These are phyloP conservation scores for Heptranchias perlo DNA, from an alignment of 2,113 vertebrate species.

Conservation along the genomic window DNA sequence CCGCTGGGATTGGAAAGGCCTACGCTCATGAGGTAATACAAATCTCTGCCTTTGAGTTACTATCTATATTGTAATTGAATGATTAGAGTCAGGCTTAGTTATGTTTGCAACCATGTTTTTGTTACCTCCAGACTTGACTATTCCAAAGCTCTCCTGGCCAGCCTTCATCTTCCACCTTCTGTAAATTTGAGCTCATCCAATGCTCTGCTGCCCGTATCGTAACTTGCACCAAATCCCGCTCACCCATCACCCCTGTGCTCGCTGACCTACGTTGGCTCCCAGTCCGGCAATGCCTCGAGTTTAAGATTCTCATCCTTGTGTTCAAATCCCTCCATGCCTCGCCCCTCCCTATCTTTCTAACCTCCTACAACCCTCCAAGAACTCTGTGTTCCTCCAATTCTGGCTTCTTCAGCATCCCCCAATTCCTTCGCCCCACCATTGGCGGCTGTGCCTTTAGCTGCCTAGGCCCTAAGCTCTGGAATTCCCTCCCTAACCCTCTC, in stretches of 20 bases:
- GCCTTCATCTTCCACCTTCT: background rate
- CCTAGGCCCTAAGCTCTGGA: background rate
- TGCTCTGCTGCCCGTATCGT: background rate
- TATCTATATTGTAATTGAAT: background rate
- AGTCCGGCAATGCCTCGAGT: background rate
- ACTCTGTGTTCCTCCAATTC: background rate
- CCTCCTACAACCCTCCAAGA: background rate
- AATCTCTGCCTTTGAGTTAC: background rate
- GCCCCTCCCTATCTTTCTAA: background rate
- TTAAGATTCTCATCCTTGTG: background rate
- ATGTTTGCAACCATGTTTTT: background rate
- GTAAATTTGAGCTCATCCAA: background rate
- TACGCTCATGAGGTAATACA: conserved; percentile 66
- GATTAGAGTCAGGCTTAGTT: background rate
- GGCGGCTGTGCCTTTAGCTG: background rate
- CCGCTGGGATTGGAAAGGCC: conserved; percentile 65
- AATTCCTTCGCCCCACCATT: background rate
- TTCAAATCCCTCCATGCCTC: background rate
- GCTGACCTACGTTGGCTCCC: background rate
- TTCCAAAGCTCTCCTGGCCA: background rate
- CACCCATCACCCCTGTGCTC: background rate
- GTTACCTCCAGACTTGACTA: background rate
- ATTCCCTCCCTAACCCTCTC: background rate
- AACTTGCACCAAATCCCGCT: background rate
- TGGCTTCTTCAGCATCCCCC: background rate